A percentile compares a stretch with the other conserved stretches of the same genome.
phyloP scores from a whole-genome alignment of 2,113 vertebrate species.

The Limnothrissa miodon region DNA sequence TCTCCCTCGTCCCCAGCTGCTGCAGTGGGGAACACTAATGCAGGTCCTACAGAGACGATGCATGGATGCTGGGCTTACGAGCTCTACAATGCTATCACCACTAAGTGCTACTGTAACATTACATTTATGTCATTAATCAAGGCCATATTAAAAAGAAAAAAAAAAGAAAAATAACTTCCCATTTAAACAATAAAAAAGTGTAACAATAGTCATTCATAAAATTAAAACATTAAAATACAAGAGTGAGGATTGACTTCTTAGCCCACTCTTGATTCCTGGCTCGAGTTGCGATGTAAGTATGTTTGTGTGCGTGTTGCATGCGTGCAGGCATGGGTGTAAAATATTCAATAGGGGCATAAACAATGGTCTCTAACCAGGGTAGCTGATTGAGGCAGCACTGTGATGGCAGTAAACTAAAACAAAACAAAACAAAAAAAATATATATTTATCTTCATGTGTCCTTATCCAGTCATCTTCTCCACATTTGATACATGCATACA shows the following conservation, averaged over 20 bases:
- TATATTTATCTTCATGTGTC: constrained; percentile 27
- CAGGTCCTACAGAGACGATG: constrained; percentile 44
- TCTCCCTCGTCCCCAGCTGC: constrained; percentile 52
- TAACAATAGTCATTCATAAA: constrained; percentile 50
- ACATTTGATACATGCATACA: constrained; percentile 72
- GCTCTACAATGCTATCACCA: constrained; percentile 69
- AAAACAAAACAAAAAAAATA: constrained; percentile 35
- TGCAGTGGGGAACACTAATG: not conserved
- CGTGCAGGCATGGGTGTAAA: not conserved
- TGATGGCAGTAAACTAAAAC: constrained; percentile 65
- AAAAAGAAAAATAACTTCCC: constrained; percentile 50
- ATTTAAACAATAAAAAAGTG: constrained; percentile 48
- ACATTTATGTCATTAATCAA: constrained; percentile 55
- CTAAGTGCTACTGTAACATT: constrained; percentile 79
- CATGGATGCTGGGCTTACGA: constrained; percentile 58
- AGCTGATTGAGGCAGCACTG: constrained; percentile 68
- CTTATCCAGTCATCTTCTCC: constrained; percentile 60
- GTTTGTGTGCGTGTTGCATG: not conserved
- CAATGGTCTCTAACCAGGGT: constrained; percentile 54
- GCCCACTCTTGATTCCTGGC: constrained; percentile 28
- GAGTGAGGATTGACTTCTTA: not conserved
- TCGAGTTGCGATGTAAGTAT: constrained; percentile 33
- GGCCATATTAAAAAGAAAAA: constrained; percentile 56
- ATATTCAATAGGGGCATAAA: constrained; percentile 36
- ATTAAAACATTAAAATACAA: constrained; percentile 49